A percentile compares a stretch with the other conserved stretches of the same genome.
Evolutionary conservation across 2,888 invertebrate genomes (phyloP).

Genomic region (Nysson spinosus): DNA sequence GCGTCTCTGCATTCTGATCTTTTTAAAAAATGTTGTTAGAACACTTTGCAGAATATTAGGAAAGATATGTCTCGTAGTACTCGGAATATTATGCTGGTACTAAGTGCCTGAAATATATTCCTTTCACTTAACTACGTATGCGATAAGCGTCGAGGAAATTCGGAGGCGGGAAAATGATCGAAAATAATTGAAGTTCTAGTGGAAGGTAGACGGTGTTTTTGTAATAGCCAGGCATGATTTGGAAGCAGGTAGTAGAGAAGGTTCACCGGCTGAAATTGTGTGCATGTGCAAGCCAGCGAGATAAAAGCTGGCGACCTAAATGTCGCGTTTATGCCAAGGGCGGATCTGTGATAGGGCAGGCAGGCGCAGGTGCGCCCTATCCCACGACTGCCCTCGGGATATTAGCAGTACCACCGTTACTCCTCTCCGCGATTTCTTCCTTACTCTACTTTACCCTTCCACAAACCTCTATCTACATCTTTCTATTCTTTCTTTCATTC

Average conservation of each 20-base stretch:
- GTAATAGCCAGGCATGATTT: background rate
- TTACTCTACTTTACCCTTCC: conserved; percentile 22
- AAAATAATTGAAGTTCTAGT: background rate
- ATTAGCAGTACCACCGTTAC: conserved; percentile 57
- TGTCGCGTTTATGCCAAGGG: conserved; percentile 63
- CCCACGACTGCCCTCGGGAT: conserved; percentile 58
- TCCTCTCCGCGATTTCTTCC: conserved; percentile 48
- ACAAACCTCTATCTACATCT: conserved; percentile 1
- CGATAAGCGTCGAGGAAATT: too few relatives aligned
- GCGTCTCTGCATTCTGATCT: too few relatives aligned
- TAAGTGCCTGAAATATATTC: too few relatives aligned
- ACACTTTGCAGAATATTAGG: too few relatives aligned
- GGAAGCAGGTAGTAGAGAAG: conserved; percentile 32
- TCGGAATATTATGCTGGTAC: too few relatives aligned
- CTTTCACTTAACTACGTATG: too few relatives aligned
- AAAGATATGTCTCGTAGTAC: too few relatives aligned
- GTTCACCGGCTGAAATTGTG: conserved; percentile 30
- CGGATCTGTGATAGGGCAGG: conserved; percentile 63
- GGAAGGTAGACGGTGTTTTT: conserved; percentile 1
- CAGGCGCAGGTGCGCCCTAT: conserved; percentile 59
- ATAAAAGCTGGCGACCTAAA: conserved; percentile 61
- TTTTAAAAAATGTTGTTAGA: too few relatives aligned
- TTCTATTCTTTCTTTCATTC: conserved; percentile 12
- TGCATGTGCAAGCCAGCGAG: conserved; percentile 44
- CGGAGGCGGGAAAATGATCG: too few relatives aligned